Conservation (phyloP, 2,113 vertebrate species). For the Dendropsophus ebraccatus region DNA sequence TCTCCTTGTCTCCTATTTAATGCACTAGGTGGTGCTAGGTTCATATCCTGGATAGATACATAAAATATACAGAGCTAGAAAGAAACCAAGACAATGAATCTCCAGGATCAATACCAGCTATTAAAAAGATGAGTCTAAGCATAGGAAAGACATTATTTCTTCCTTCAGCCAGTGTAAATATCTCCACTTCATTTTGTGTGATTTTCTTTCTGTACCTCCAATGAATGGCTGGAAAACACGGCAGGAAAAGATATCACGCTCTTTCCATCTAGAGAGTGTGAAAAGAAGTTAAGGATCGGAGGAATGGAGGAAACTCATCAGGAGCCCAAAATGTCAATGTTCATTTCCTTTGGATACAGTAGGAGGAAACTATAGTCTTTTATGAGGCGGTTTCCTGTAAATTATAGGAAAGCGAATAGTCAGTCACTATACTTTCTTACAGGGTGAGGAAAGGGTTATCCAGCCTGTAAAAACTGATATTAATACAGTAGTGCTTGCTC, state of each 20-base stretch:
- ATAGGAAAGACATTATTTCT: slow-evolving; percentile 16
- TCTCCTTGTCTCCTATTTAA: no score
- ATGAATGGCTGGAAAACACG: slow-evolving; percentile 48
- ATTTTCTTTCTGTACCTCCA: slow-evolving; percentile 11
- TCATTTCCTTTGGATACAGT: slow-evolving; percentile 41
- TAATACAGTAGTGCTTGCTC: no score
- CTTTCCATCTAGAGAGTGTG: slow-evolving; percentile 43
- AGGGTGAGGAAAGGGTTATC: background rate
- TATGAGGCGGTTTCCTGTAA: slow-evolving; percentile 13
- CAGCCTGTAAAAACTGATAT: no score
- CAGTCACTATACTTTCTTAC: background rate
- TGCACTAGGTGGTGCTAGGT: no score
- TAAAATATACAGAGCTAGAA: background rate
- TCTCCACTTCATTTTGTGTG: background rate
- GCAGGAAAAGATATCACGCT: slow-evolving; percentile 45
- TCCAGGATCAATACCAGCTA: slow-evolving; percentile 2
- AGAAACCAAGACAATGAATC: background rate
- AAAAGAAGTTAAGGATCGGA: slow-evolving; percentile 30
- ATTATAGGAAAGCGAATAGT: slow-evolving; percentile 22
- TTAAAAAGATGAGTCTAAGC: background rate
- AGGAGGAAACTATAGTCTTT: slow-evolving; percentile 43
- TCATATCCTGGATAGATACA: no score
- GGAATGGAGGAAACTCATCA: slow-evolving; percentile 37
- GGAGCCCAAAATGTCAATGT: slow-evolving; percentile 47
- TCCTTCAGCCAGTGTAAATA: slow-evolving; percentile 9